phyloP scores from a whole-genome alignment of 2,113 vertebrate genomes.

The Macquaria ambigua region DNA sequence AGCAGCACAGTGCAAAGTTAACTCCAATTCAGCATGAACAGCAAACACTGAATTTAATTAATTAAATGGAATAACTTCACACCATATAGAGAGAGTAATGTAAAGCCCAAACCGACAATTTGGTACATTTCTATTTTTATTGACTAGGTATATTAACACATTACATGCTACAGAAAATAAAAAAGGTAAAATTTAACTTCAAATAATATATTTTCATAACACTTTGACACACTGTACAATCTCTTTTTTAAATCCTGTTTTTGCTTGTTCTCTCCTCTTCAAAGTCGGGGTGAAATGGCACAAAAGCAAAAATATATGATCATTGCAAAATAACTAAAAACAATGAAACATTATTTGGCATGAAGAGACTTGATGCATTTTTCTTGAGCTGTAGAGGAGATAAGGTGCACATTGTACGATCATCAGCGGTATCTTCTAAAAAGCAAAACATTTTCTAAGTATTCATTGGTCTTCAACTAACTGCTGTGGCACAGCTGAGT shows the following conservation, averaged over 20 bases:
- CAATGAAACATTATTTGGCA: conserved; percentile 83
- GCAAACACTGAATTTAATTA: not conserved
- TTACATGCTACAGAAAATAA: conserved; percentile 91
- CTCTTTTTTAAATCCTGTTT: conserved; percentile 12
- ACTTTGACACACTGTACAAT: conserved; percentile 51
- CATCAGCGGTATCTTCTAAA: conserved; percentile 9
- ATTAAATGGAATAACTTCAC: conserved; percentile 1
- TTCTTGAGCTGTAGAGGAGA: conserved; percentile 29
- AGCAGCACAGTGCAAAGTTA: not conserved
- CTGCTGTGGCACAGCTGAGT: conserved; percentile 9
- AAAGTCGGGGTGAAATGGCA: conserved; percentile 25
- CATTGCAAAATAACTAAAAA: conserved; percentile 79
- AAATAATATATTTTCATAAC: conserved; percentile 76
- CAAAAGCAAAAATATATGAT: conserved; percentile 60
- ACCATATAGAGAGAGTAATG: not conserved
- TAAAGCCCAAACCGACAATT: conserved; percentile 16
- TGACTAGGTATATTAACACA: conserved; percentile 93
- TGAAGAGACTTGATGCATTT: not conserved
- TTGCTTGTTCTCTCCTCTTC: conserved; percentile 44
- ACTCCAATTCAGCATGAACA: not conserved
- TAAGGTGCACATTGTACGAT: conserved; percentile 38
- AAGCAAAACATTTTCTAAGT: not conserved
- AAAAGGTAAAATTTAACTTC: conserved; percentile 82
- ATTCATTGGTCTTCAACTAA: conserved; percentile 11
- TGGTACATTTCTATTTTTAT: conserved; percentile 87